phyloP scores from a whole-genome alignment of 2,113 vertebrate genomes.

The cattle (Bos taurus) region DNA sequence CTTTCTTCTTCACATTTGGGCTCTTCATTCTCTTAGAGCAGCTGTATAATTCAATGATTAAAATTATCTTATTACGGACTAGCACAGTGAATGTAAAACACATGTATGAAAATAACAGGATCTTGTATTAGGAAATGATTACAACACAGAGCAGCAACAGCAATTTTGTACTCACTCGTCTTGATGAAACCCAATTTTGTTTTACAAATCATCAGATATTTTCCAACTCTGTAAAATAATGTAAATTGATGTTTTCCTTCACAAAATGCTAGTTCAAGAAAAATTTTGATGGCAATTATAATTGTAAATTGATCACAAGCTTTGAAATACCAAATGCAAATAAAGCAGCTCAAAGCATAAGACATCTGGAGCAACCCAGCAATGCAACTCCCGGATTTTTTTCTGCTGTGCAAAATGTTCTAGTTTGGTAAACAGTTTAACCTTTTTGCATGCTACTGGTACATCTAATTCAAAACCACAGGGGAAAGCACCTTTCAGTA shows the following conservation, averaged over 20 bases:
- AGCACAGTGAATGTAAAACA: slow-evolving; percentile 49
- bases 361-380: slow-evolving; percentile 39
- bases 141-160: slow-evolving; percentile 45
- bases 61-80: slow-evolving; percentile 60
- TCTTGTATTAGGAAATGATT: slow-evolving; percentile 58
- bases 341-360: not conserved
- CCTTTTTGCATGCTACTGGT: slow-evolving; percentile 50
- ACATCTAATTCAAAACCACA: slow-evolving; percentile 26
- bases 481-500: slow-evolving; percentile 48
- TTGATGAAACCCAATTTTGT: slow-evolving; percentile 57
- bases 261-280: slow-evolving; percentile 62
- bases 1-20: slow-evolving; percentile 32
- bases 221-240: slow-evolving; percentile 50
- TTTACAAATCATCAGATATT: slow-evolving; percentile 57
- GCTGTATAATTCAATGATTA: slow-evolving; percentile 28
- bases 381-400: not conserved
- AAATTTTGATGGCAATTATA: slow-evolving; percentile 63
- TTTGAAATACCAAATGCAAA: slow-evolving; percentile 43
- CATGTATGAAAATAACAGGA: slow-evolving; percentile 61
- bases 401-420: slow-evolving; percentile 34
- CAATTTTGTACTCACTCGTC: slow-evolving; percentile 41
- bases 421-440: slow-evolving; percentile 55
- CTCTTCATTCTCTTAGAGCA: slow-evolving; percentile 41
- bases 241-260: slow-evolving; percentile 70
- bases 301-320: slow-evolving; percentile 48